Evolutionary conservation across 2,113 vertebrate species (phyloP).

Genomic region (Arizona elegans): DNA sequence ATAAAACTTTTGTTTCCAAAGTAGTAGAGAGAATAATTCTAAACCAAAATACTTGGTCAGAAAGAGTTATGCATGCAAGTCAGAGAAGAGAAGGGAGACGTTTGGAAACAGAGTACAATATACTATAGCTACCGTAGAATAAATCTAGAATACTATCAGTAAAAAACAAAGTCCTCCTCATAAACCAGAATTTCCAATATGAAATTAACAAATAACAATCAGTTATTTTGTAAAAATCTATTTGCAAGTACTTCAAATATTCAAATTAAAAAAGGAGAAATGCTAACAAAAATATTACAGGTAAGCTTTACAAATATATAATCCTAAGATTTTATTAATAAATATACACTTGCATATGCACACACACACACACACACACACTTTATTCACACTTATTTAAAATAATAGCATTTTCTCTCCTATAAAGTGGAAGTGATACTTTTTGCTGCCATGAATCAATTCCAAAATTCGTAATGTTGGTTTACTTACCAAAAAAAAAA

Average conservation of each 20-base stretch:
- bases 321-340: not conserved
- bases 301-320: not conserved
- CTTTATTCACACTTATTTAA: not conserved
- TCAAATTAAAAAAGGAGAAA: not conserved
- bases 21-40: not conserved
- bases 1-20: not conserved
- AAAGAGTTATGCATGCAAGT: not conserved
- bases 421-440: not conserved
- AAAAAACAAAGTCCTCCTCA: not conserved
- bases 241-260: not conserved
- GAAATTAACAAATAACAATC: no score
- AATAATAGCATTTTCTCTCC: constrained; percentile 1
- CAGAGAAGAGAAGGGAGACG: not conserved
- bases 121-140: not conserved
- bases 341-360: not conserved
- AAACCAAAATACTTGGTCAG: not conserved
- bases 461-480: not conserved
- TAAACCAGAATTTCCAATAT: not conserved
- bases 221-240: not conserved
- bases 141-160: not conserved
- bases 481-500: not conserved
- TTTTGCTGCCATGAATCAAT: not conserved
- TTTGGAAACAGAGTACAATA: not conserved
- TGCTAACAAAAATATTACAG: not conserved
- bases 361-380: not conserved